Evolutionary conservation across 2,113 vertebrate species (phyloP).

Genomic region (Dicerorhinus sumatrensis): DNA sequence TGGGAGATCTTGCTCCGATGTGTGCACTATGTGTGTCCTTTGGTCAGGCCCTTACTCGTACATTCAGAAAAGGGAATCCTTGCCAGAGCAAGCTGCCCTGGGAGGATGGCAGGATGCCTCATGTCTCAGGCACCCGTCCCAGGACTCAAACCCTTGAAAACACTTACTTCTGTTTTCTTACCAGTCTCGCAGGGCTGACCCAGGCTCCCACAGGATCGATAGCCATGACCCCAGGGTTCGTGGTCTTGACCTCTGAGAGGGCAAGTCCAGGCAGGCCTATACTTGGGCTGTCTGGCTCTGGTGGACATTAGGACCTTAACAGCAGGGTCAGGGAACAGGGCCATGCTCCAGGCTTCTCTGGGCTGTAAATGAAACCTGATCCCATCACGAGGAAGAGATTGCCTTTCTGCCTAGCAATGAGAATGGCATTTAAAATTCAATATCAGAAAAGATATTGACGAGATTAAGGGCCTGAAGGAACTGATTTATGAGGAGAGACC

Average conservation of each 20-base stretch:
- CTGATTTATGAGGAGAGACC: conserved; percentile 82
- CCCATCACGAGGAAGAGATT: conserved; percentile 67
- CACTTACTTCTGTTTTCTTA: not conserved
- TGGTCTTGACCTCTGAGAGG: not conserved
- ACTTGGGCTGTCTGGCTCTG: not conserved
- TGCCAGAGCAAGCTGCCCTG: not conserved
- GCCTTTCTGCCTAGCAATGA: conserved; percentile 78
- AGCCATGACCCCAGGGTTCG: not conserved
- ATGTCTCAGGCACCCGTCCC: not conserved
- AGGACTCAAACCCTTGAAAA: not conserved
- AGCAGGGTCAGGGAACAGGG: not conserved
- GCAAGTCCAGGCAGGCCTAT: not conserved
- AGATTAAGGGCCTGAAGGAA: conserved; percentile 82
- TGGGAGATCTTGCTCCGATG: not conserved
- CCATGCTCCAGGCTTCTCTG: not conserved
- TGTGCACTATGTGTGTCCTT: not conserved
- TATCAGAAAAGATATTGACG: conserved; percentile 83
- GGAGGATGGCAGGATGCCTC: no score
- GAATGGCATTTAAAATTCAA: conserved; percentile 84
- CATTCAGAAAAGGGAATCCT: not conserved
- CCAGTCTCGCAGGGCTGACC: not conserved
- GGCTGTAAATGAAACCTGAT: conserved; percentile 54
- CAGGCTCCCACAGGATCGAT: not conserved
- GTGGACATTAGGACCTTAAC: not conserved
- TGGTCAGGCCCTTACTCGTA: accelerated